phyloP scores from a whole-genome alignment of 2,888 invertebrate species.

The Plagiodera versicolora region DNA sequence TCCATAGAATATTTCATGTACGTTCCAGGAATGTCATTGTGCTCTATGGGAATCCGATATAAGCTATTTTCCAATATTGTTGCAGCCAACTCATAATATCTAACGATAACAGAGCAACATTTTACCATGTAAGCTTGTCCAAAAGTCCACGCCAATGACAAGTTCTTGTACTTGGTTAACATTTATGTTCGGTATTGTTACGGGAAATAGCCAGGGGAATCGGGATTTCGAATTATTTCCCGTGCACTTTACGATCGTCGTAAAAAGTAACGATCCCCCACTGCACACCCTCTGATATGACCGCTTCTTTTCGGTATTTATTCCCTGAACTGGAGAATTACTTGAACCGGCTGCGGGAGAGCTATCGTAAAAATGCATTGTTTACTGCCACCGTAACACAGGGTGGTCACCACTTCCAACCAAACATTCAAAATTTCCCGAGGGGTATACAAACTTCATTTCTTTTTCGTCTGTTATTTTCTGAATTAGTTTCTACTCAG shows the following conservation, averaged over 20 bases:
- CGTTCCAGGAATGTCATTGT: too few relatives aligned
- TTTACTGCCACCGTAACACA: slow-evolving; percentile 20
- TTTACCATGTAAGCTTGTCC: not conserved
- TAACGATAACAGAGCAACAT: not conserved
- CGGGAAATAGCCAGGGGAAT: slow-evolving; percentile 32
- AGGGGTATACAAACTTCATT: too few relatives aligned
- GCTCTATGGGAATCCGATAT: slow-evolving; percentile 21
- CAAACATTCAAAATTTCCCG: too few relatives aligned
- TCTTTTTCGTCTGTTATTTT: too few relatives aligned
- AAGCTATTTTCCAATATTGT: too few relatives aligned
- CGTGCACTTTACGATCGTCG: slow-evolving; percentile 44
- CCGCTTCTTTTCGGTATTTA: slow-evolving; percentile 31
- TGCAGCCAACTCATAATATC: too few relatives aligned
- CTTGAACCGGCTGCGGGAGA: slow-evolving; percentile 21
- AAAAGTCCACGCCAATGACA: not conserved
- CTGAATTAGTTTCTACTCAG: too few relatives aligned
- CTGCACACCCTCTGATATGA: slow-evolving; percentile 35
- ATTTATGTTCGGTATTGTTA: slow-evolving; percentile 32
- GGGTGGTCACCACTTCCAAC: not conserved
- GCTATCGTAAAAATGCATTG: slow-evolving; percentile 25
- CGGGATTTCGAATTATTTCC: slow-evolving; percentile 41
- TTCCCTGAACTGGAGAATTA: slow-evolving; percentile 20
- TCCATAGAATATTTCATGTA: too few relatives aligned
- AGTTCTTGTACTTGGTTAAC: not conserved
- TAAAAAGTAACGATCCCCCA: slow-evolving; percentile 43